Conservation (phyloP, 2,113 vertebrate genomes). For the Riparia riparia region DNA sequence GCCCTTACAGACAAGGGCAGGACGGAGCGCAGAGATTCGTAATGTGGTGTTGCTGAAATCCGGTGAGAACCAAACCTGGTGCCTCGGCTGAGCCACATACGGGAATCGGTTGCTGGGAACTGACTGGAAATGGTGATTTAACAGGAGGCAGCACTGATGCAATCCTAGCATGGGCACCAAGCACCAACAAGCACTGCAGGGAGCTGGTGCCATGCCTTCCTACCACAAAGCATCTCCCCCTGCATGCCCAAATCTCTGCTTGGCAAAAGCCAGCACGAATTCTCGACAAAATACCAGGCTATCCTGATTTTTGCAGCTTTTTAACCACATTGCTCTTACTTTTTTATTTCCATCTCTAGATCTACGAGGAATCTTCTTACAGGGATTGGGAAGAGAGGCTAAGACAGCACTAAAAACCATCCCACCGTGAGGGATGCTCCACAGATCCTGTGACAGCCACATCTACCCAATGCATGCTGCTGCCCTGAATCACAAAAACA, state of each 20-base stretch:
- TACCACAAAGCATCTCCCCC: background rate
- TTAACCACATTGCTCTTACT: fast-evolving
- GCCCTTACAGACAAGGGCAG: background rate
- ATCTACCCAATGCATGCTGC: fast-evolving
- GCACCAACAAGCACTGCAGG: background rate
- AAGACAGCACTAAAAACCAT: background rate
- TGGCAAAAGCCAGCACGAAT: fast-evolving
- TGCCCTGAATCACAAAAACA: background rate
- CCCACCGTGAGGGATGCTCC: background rate
- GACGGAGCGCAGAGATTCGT: fast-evolving
- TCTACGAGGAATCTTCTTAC: background rate
- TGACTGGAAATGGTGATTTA: background rate
- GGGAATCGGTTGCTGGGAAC: background rate
- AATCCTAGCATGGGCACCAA: background rate
- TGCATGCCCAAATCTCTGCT: background rate
- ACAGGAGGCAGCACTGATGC: slow-evolving; percentile 8
- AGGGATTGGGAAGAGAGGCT: background rate
- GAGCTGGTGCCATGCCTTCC: background rate
- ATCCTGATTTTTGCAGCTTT: background rate
- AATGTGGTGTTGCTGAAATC: background rate
- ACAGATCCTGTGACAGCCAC: background rate
- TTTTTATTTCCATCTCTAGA: background rate
- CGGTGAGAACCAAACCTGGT: background rate
- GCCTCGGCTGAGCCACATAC: background rate
- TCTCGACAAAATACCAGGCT: fast-evolving